These are phyloP conservation scores for Albula goreensis DNA, from an alignment of 2,113 vertebrate species.

Conservation along the genomic window DNA sequence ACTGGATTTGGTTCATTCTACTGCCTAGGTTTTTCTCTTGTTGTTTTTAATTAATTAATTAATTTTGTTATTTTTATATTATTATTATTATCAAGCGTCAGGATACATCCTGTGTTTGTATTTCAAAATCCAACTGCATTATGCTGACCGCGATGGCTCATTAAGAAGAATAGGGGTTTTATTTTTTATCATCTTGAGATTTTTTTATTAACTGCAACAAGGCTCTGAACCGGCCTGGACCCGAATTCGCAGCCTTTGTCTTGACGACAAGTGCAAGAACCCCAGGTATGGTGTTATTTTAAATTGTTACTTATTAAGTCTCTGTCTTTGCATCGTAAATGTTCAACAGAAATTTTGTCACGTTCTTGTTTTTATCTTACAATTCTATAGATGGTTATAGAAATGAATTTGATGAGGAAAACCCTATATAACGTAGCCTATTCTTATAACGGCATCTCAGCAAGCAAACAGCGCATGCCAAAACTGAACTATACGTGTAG, in stretches of 20 bases:
- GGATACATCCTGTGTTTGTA: conserved; percentile 36
- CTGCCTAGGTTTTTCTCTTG: conserved; percentile 38
- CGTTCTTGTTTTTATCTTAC: background rate
- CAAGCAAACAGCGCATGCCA: conserved; percentile 19
- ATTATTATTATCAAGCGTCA: conserved; percentile 35
- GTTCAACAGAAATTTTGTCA: background rate
- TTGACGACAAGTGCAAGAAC: conserved; percentile 53
- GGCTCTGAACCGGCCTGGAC: conserved; percentile 50
- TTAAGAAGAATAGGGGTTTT: conserved; percentile 23
- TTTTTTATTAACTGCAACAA: conserved; percentile 54
- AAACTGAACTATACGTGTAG: conserved; percentile 34
- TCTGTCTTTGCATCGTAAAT: background rate
- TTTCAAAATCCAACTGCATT: conserved; percentile 42
- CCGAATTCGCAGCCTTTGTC: conserved; percentile 47
- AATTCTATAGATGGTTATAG: background rate
- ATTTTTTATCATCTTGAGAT: conserved; percentile 31
- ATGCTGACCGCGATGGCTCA: conserved; percentile 23
- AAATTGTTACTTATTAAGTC: conserved; percentile 39
- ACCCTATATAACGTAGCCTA: background rate
- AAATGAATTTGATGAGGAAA: background rate
- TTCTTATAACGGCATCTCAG: conserved; percentile 8
- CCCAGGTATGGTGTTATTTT: conserved; percentile 57
- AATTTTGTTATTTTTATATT: conserved; percentile 23
- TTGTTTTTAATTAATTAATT: conserved; percentile 41
- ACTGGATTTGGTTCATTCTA: conserved; percentile 34